Conservation (phyloP, 2,888 invertebrate species). For the Pharmacophagus antenor region DNA sequence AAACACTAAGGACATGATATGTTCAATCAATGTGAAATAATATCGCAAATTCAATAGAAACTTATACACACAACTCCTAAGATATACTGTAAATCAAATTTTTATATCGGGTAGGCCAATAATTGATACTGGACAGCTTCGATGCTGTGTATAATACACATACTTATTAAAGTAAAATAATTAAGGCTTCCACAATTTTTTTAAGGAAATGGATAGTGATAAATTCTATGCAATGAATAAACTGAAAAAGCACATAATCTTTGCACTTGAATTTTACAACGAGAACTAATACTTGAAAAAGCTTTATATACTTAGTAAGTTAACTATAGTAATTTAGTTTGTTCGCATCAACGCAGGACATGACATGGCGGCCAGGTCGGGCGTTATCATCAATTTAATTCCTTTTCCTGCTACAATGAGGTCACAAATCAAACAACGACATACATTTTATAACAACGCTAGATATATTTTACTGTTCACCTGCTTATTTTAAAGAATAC, state of each 20-base stretch:
- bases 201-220: neutral
- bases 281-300: no score
- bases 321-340: neutral
- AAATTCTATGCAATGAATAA: no score
- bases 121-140: neutral
- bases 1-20: constrained; percentile 32
- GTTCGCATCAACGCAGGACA: constrained; percentile 32
- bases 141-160: neutral
- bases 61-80: neutral
- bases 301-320: no score
- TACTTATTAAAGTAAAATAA: neutral
- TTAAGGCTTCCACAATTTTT: neutral
- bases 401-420: constrained; percentile 77
- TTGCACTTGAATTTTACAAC: no score
- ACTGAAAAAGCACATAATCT: no score
- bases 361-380: constrained; percentile 50
- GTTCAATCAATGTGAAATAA: neutral
- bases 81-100: neutral
- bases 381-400: constrained; percentile 73
- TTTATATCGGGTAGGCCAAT: neutral
- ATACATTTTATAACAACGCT: constrained; percentile 42
- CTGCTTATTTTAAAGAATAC: neutral
- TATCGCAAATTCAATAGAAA: neutral
- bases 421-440: constrained; percentile 67
- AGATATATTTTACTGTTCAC: constrained; percentile 29